These are phyloP conservation scores for Lingula anatina DNA, from an alignment of 2,888 invertebrate genomes.

Conservation along the genomic window DNA sequence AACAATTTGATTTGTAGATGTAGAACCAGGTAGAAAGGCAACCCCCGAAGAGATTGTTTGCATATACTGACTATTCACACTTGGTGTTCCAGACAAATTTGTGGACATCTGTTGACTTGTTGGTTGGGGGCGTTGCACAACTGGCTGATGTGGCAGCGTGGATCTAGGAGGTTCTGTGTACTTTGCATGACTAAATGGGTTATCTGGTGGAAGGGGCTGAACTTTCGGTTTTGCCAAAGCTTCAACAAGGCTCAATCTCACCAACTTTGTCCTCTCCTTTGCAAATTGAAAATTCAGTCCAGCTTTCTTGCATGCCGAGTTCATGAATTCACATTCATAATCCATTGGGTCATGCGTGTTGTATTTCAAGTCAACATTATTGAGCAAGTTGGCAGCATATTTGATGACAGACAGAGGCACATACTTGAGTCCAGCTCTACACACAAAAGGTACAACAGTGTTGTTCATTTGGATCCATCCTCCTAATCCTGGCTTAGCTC, in stretches of 20 bases:
- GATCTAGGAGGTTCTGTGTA: no score
- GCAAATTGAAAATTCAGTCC: slow-evolving; percentile 41
- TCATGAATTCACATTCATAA: slow-evolving; percentile 38
- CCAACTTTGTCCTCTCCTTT: slow-evolving; percentile 33
- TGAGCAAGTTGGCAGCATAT: slow-evolving; percentile 41
- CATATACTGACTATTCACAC: no score
- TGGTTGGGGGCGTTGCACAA: no score
- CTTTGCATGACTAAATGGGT: slow-evolving; percentile 43
- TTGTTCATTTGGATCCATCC: slow-evolving; percentile 62
- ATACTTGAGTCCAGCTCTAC: slow-evolving; percentile 69
- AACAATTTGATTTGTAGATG: no score
- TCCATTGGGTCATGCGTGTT: slow-evolving; percentile 23
- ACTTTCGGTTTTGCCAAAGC: slow-evolving; percentile 26
- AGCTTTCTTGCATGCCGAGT: slow-evolving; percentile 36
- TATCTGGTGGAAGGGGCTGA: slow-evolving; percentile 34
- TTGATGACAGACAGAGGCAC: slow-evolving; percentile 65
- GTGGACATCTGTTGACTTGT: no score
- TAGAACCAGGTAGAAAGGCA: no score
- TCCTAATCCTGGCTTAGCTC: slow-evolving; percentile 58
- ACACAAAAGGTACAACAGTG: slow-evolving; percentile 86
- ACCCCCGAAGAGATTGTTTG: no score
- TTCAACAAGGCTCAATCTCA: slow-evolving; percentile 28
- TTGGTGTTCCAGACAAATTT: no score
- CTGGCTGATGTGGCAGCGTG: no score
- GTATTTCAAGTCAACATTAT: slow-evolving; percentile 25